These are phyloP conservation scores for Pammene aurita DNA, from an alignment of 2,888 invertebrate genomes.

Conservation along the genomic window DNA sequence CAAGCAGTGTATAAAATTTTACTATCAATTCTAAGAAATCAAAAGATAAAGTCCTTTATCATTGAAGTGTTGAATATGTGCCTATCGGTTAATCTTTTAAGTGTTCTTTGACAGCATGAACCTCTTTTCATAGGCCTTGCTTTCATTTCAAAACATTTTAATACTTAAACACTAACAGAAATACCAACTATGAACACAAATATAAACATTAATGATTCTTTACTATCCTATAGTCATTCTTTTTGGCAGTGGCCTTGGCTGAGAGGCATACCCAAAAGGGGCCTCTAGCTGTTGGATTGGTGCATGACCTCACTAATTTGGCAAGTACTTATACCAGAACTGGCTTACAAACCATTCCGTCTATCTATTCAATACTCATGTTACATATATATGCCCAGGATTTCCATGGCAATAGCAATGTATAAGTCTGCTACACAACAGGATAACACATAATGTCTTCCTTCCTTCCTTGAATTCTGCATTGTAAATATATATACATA, in stretches of 20 bases:
- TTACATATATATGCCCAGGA: no score
- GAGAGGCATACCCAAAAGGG: conserved; percentile 50
- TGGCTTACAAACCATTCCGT: conserved; percentile 12
- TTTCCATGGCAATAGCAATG: background rate
- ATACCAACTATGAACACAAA: conserved; percentile 1
- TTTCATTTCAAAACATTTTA: background rate
- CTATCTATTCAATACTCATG: background rate
- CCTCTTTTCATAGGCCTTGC: background rate
- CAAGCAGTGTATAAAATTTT: conserved; percentile 8
- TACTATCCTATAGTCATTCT: conserved; percentile 1
- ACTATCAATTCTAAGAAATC: conserved; percentile 34
- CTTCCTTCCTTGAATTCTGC: conserved; percentile 16
- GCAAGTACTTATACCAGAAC: conserved; percentile 39
- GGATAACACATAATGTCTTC: background rate
- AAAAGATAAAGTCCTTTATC: conserved; percentile 27
- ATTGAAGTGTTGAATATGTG: conserved; percentile 9
- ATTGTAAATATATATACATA: background rate
- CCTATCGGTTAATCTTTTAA: conserved; percentile 11
- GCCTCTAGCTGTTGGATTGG: conserved; percentile 51
- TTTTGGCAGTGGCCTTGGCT: conserved; percentile 47
- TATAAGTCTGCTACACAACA: background rate
- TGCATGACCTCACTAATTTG: conserved; percentile 50
- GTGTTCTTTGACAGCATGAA: background rate
- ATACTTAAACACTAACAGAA: background rate
- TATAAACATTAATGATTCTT: background rate